A percentile compares a stretch with the other conserved stretches of the same genome.
These are phyloP conservation scores for Hoplodrina ambigua DNA, from an alignment of 2,888 invertebrate genomes.

Conservation along the genomic window DNA sequence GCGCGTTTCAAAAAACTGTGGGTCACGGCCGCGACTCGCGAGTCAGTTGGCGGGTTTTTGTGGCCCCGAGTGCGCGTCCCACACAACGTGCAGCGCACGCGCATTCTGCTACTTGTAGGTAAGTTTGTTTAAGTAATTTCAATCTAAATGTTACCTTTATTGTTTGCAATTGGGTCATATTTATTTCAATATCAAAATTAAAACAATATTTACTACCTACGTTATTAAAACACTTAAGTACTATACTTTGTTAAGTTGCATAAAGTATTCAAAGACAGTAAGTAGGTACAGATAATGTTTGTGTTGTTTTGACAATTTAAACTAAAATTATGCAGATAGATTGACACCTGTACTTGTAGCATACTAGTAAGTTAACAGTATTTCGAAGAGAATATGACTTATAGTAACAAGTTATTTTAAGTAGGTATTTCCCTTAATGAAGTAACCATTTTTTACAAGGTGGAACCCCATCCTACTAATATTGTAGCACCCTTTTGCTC, in stretches of 20 bases:
- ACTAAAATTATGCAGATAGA: background rate
- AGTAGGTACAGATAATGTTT: no score
- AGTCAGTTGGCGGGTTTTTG: conserved; percentile 81
- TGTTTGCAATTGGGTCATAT: no score
- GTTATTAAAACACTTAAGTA: no score
- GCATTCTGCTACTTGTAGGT: conserved; percentile 66
- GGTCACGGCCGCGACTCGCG: conserved; percentile 71
- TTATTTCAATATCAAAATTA: no score
- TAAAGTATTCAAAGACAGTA: no score
- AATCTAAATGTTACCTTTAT: no score
- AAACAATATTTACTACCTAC: no score
- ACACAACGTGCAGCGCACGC: conserved; percentile 70
- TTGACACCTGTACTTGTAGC: background rate
- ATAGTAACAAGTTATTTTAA: background rate
- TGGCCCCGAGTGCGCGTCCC: conserved; percentile 76
- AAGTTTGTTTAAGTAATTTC: conserved; percentile 56
- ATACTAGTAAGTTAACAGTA: no score
- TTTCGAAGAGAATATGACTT: background rate
- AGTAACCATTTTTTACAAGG: conserved; percentile 5
- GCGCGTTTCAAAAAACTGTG: conserved; percentile 82
- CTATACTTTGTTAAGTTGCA: no score
- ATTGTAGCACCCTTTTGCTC: conserved; percentile 42
- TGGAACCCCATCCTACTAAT: conserved; percentile 17
- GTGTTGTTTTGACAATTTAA: background rate
- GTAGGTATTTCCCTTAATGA: background rate